Conservation (phyloP, 1,140 invertebrate genomes). For the Atopsyche davidsoni region DNA sequence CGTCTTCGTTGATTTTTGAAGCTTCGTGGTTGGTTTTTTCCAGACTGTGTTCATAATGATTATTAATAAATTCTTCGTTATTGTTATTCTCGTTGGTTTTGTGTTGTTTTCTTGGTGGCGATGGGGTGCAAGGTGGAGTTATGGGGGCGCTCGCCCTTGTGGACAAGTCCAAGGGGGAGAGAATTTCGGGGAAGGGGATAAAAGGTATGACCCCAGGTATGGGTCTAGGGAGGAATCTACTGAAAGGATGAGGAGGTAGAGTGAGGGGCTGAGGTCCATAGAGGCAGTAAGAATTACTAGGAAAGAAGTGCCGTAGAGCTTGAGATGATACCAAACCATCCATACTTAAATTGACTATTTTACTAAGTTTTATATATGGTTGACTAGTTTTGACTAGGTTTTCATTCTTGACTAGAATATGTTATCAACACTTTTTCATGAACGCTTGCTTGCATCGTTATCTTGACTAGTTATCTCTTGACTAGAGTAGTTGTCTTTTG, state of each 20-base stretch:
- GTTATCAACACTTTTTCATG: too few species aligned
- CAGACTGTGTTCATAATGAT: conserved; percentile 41
- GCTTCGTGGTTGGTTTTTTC: too few species aligned
- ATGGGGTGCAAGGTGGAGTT: conserved; percentile 56
- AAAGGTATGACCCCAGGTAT: conserved; percentile 45
- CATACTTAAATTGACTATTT: too few species aligned
- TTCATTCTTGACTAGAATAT: too few species aligned
- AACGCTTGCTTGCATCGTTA: too few species aligned
- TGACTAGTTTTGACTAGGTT: too few species aligned
- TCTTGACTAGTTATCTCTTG: too few species aligned
- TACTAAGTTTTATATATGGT: too few species aligned
- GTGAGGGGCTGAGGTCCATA: conserved; percentile 17
- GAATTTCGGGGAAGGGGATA: conserved; percentile 45
- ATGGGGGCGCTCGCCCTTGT: conserved; percentile 49
- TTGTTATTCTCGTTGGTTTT: conserved; percentile 39
- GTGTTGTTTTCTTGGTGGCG: conserved; percentile 37
- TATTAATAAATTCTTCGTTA: conserved; percentile 44
- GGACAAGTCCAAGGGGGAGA: conserved; percentile 52
- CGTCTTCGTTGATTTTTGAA: too few species aligned
- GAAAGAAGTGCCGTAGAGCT: conserved; percentile 20
- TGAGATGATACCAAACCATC: conserved; percentile 23
- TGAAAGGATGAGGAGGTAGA: conserved; percentile 16
- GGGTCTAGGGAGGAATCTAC: conserved; percentile 33
- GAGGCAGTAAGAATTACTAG: conserved; percentile 21
- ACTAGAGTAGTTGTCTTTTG: too few species aligned